Conservation (phyloP, 2,888 invertebrate genomes). For the Piscicola geometra region DNA sequence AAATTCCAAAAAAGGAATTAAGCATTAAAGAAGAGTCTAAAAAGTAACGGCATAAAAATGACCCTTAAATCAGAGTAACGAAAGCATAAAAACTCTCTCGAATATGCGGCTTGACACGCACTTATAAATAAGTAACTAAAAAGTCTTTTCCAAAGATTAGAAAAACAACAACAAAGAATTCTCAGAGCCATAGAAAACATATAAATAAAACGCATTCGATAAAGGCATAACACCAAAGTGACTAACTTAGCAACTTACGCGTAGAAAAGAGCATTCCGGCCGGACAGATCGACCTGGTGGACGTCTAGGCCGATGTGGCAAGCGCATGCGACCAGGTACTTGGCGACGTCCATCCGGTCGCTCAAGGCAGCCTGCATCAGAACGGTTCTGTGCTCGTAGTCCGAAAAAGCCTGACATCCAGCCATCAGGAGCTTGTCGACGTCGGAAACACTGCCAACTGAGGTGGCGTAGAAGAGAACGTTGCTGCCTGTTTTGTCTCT, state of each 20-base stretch:
- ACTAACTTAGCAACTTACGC: constrained; percentile 38
- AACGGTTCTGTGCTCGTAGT: constrained; percentile 37
- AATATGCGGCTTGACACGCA: too few relatives aligned
- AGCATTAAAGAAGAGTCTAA: too few relatives aligned
- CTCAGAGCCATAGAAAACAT: too few relatives aligned
- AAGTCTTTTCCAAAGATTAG: too few relatives aligned
- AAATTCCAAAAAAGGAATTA: too few relatives aligned
- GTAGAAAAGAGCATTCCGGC: constrained; percentile 43
- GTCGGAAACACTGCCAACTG: constrained; percentile 40
- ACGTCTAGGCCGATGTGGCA: constrained; percentile 39
- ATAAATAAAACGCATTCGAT: too few relatives aligned
- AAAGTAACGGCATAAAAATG: too few relatives aligned
- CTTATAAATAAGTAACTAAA: too few relatives aligned
- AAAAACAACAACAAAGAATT: too few relatives aligned
- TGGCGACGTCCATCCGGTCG: constrained; percentile 40
- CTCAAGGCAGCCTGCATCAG: constrained; percentile 44
- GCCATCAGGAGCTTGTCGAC: constrained; percentile 42
- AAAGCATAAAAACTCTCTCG: too few relatives aligned
- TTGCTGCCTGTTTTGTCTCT: constrained; percentile 41
- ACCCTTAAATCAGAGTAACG: too few relatives aligned
- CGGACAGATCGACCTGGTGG: constrained; percentile 40
- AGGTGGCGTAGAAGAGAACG: constrained; percentile 44
- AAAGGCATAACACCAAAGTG: background rate
- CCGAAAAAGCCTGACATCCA: constrained; percentile 39
- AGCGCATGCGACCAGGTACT: constrained; percentile 39